phyloP scores from a whole-genome alignment of 1,140 invertebrate genomes.

The Apis mellifera region DNA sequence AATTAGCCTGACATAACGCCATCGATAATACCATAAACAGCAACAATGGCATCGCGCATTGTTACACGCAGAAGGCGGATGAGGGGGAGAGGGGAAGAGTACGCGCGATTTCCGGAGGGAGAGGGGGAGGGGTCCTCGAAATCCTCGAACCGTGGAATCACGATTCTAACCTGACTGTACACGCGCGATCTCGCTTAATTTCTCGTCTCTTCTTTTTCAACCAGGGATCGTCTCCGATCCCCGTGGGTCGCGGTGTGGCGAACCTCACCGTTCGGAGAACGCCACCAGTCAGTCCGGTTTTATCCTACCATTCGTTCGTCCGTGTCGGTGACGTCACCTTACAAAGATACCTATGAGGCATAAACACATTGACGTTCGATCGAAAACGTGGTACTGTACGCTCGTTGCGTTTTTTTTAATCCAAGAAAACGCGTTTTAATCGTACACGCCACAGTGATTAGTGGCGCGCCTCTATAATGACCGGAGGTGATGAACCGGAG shows the following conservation, averaged over 20 bases:
- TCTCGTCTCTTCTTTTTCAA: constrained; percentile 18
- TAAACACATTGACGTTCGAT: constrained; percentile 54
- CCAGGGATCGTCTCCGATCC: constrained; percentile 31
- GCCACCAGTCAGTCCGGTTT: constrained; percentile 81
- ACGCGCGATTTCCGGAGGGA: constrained; percentile 2
- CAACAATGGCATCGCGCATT: constrained; percentile 3
- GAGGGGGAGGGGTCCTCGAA: background rate
- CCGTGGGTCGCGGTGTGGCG: constrained; percentile 49
- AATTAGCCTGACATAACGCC: constrained; percentile 44
- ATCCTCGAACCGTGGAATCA: constrained; percentile 6
- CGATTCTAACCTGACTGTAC: constrained; percentile 12
- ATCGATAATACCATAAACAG: constrained; percentile 15
- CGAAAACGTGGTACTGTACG: background rate
- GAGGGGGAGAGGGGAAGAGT: no score
- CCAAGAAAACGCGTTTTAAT: background rate
- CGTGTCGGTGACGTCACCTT: constrained; percentile 74
- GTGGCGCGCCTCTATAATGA: background rate
- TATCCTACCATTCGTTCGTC: constrained; percentile 72
- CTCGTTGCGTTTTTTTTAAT: background rate
- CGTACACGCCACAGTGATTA: background rate
- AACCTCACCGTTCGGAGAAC: constrained; percentile 75
- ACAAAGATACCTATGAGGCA: constrained; percentile 67
- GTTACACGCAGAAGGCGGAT: constrained; percentile 1
- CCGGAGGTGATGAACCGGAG: background rate
- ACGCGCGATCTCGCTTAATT: constrained; percentile 14